Base-by-base conservation (phyloP, 2,888 invertebrate species). In the Arrhopalites spinosus region DNA sequence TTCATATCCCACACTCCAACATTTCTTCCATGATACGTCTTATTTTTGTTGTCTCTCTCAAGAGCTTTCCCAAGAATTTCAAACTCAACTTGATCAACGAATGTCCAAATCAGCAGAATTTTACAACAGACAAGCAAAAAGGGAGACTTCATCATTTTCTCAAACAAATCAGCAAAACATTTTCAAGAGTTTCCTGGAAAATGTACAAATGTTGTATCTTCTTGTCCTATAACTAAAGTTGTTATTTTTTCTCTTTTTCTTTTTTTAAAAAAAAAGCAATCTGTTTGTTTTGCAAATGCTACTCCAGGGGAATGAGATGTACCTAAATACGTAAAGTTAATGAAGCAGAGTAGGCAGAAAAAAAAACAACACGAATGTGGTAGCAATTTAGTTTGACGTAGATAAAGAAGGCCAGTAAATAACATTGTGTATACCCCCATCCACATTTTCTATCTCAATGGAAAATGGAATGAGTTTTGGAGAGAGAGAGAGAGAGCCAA, bases 291-390 rank as follows among this genome's bases (percentile, higher is more conserved):
- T 50, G 50, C 15, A 50, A 50, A 50, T 50, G n/a, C 50, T 50
- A 15, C 13, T 25, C 36, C 5, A 36, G 36, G 36, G 36, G 11
- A 36, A 36, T 36, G 36, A n/a, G n/a, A n/a, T 36, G 36, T 11
- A 36, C 36, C 36, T 25, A 25, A 59, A 59, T 59, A 25, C 25
- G 59, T 59, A 20, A 59, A 25, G 23, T 59, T 59, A 59, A 59
- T 59, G 59, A 59, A 59, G 59, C 59, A 59, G 59, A 59, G 53
- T 53, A n/a, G n/a, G 23, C 23, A 53, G 45, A 43, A 30, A 66
- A 30, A n/a, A n/a, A n/a, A n/a, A n/a, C n/a, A 43, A 23, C 17
- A 36, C 23, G 23, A 43, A 30, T 30, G 66, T 30, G 15, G 64
- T n/a, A 64, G 11, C 64, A 29, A 64, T 64, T 64, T 64, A 36